phyloP scores from a whole-genome alignment of 2,797 vertebrate species.

The Hyperoplus immaculatus region DNA sequence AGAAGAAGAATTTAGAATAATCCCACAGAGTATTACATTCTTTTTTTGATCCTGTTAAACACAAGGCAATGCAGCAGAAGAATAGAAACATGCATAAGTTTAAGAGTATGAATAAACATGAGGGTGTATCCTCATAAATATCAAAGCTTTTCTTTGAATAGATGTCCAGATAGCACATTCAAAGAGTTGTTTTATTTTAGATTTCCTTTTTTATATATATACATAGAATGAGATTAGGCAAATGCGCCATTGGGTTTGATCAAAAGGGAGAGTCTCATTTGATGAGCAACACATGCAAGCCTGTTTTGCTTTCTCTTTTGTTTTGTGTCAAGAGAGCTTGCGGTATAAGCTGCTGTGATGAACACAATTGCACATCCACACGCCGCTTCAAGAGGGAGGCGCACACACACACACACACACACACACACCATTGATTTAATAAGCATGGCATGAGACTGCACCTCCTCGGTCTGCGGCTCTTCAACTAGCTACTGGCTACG shows the following conservation, averaged over 20 bases:
- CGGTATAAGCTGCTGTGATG: slow-evolving; percentile 56
- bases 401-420: no score
- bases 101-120: slow-evolving; percentile 77
- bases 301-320: slow-evolving; percentile 73
- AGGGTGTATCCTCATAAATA: slow-evolving; percentile 80
- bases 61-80: slow-evolving; percentile 71
- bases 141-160: slow-evolving; percentile 81
- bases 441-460: slow-evolving; percentile 59
- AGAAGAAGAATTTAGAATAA: background rate
- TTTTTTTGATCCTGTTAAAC: slow-evolving; percentile 34
- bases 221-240: slow-evolving; percentile 62
- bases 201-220: background rate
- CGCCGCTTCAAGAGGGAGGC: background rate
- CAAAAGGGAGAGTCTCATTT: slow-evolving; percentile 62
- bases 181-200: slow-evolving; percentile 67
- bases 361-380: slow-evolving; percentile 32
- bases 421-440: slow-evolving; percentile 64
- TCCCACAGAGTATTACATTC: slow-evolving; percentile 24
- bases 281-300: slow-evolving; percentile 60
- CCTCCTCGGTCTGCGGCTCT: slow-evolving; percentile 67
- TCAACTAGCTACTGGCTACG: slow-evolving; percentile 31
- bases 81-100: slow-evolving; percentile 75
- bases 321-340: slow-evolving; percentile 58
- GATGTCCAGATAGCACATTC: slow-evolving; percentile 68
- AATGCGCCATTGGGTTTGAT: slow-evolving; percentile 64